Evolutionary conservation across 1,140 invertebrate genomes (phyloP), one percentile per base, ranked within the genome.

Genomic region (Drosophila miranda): DNA sequence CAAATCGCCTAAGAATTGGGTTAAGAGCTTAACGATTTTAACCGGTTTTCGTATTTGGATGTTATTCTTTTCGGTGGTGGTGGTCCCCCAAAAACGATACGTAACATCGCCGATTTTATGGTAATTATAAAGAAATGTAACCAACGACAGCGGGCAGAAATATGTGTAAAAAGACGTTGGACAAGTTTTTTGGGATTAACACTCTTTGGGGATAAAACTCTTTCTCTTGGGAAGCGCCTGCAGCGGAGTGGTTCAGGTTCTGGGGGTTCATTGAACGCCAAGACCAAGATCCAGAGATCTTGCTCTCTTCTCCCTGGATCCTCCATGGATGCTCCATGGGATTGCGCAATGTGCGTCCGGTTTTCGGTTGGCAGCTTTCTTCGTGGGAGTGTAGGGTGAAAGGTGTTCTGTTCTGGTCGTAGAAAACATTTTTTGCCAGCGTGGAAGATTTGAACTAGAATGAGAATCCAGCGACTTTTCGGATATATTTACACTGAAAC

Each of bases 201-300:
- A 34, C 9, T 34, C 30, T 38, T 38, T 38, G 34, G 34, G 34
- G 11, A 13, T 38, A 38, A 38, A 4, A 38, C 34, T 38, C 34
- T 38, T 38, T 38, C 34, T 38, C 34, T 38, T 63, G n/a, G 7
- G 14, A 50, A 44, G 26, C 11, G 19, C 50, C 26, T 42, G 41
- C 45, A 48, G 28, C 34, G 46, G 23, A 58, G 46, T 48, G 42
- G 53, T 45, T 63, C 64, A 58, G 66, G 77, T 62, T 77, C 75
- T 77, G 44, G 38, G 49, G 52, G 82, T 87, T 86, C 82, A 86
- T 86, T 86, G 82, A 86, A 81, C 81, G 77, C 46, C 49, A 57
- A 71, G 59, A 79, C 50, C 51, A 55, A 23, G 28, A 50, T 38
- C 34, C 34, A 4, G 34, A 38, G 34, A 38, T 38, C 34, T 38